These are phyloP conservation scores for Heliocidaris tuberculata DNA, from an alignment of 35 echinoderm and acorn worm genomes.

Conservation along the genomic window DNA sequence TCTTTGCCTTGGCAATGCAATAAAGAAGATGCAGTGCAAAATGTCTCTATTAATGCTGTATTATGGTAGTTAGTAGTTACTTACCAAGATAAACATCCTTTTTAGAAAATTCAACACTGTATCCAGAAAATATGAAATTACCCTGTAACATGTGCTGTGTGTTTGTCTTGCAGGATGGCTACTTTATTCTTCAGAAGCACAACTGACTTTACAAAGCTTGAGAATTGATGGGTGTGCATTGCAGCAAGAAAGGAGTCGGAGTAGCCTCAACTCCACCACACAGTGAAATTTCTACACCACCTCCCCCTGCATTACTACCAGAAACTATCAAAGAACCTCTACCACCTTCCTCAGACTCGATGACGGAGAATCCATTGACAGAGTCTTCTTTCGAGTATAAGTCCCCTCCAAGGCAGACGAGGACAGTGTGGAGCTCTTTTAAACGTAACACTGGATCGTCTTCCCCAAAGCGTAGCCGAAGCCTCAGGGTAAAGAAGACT, in stretches of 20 bases:
- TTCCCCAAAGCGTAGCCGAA: conserved; percentile 38
- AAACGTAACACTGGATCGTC: conserved; percentile 41
- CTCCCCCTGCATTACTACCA: background rate
- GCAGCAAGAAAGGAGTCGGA: conserved; percentile 38
- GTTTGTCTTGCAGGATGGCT: conserved; percentile 29
- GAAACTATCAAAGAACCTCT: conserved; percentile 23
- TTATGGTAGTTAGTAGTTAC: too few species aligned
- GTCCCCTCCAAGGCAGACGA: conserved; percentile 43
- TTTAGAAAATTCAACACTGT: too few species aligned
- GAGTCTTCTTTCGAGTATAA: conserved; percentile 47
- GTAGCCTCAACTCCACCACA: conserved; percentile 5
- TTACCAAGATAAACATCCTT: too few species aligned
- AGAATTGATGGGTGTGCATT: conserved; percentile 34
- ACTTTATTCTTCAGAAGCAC: background rate
- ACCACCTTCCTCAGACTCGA: conserved; percentile 24
- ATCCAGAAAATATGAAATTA: too few species aligned
- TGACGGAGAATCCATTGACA: conserved; percentile 43
- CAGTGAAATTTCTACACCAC: conserved; percentile 23
- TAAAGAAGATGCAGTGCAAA: too few species aligned
- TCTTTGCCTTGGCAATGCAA: too few species aligned
- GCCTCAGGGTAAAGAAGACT: conserved; percentile 46
- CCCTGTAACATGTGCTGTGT: background rate
- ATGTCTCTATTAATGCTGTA: too few species aligned
- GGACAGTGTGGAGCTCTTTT: conserved; percentile 47
- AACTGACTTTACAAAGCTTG: background rate